Evolutionary conservation across 2,888 invertebrate species (phyloP), one percentile per base, ranked within the genome.

Genomic region (Trileptium ribeirensis): DNA sequence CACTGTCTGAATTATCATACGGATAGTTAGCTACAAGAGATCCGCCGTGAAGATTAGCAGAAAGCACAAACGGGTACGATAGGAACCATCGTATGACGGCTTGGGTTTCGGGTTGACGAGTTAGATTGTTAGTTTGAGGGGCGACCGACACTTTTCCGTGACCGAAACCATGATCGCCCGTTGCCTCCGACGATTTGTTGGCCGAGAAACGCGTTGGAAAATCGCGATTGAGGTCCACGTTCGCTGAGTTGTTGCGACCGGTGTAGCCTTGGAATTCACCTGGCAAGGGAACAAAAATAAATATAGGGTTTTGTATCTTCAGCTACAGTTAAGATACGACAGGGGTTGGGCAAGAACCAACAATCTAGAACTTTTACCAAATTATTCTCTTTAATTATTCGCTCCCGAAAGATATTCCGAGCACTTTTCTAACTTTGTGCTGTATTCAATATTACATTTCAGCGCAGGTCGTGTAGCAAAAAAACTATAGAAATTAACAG

Each of bases 1-100:
- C 77, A 36, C 86, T 87, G 29, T 84, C 84, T 24, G 85, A 83
- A 89, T 96, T 96, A 89, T 98, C 97, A 89, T 94, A 98, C 0
- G 98, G 97, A 89, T 97, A 98, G 87, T 96, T 96, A 74, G 96
- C 97, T 24, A 98, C 97, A 83, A 97, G 91, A 0, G 95, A 95
- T 74, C 97, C 87, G 78, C 88, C 88, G 77, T 88, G 88, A 15
- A 88, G 82, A 84, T 88, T 88, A 3, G 87, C 86, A n/a, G 87
- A 87, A 34, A 89, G 78, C 3, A 88, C 87, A 81, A 88, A 88
- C 0, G 88, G 88, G 78, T 86, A 85, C 29, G 82, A 36, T 40
- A 82, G 77, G 29, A 89, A 85, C 89, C 89, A 90, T 15, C 85
- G 83, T 88, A 89, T 89, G 8, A 89, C 86, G 33, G 86, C 88